A percentile compares a stretch with the other conserved stretches of the same genome.
phyloP scores from a whole-genome alignment of 2,888 invertebrate genomes.

The Yponomeuta malinellus region DNA sequence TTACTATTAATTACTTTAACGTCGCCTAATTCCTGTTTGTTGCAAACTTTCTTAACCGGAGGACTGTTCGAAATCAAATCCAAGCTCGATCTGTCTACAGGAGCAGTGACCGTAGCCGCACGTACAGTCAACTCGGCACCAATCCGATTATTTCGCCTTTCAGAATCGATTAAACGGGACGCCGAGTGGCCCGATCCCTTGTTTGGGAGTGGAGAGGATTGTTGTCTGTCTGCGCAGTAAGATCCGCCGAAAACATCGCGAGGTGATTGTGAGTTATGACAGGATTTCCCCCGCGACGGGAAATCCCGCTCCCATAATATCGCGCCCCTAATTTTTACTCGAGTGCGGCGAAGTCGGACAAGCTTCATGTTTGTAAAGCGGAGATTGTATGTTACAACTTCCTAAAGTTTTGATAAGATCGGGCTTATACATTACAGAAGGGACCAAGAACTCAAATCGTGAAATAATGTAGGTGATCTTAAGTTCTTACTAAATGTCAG shows the following conservation, averaged over 20 bases:
- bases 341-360: no score
- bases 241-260: constrained; percentile 1
- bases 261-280: constrained; percentile 42
- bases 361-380: no score
- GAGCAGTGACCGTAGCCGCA: not conserved
- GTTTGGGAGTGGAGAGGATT: constrained; percentile 11
- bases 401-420: no score
- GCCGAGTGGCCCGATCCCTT: not conserved
- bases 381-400: no score
- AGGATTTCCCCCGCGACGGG: constrained; percentile 32
- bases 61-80: not conserved
- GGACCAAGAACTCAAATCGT: no score
- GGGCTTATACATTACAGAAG: no score
- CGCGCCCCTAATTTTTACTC: constrained; percentile 34
- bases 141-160: constrained; percentile 10
- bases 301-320: constrained; percentile 30
- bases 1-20: constrained; percentile 15
- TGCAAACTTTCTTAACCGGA: not conserved
- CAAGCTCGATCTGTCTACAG: constrained; percentile 10
- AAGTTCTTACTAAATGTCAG: no score
- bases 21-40: constrained; percentile 13
- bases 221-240: constrained; percentile 12
- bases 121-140: not conserved
- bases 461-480: no score
- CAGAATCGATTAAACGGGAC: constrained; percentile 1